These are phyloP conservation scores for Dissostichus mawsoni DNA, from an alignment of 2,113 vertebrate genomes.

Conservation along the genomic window DNA sequence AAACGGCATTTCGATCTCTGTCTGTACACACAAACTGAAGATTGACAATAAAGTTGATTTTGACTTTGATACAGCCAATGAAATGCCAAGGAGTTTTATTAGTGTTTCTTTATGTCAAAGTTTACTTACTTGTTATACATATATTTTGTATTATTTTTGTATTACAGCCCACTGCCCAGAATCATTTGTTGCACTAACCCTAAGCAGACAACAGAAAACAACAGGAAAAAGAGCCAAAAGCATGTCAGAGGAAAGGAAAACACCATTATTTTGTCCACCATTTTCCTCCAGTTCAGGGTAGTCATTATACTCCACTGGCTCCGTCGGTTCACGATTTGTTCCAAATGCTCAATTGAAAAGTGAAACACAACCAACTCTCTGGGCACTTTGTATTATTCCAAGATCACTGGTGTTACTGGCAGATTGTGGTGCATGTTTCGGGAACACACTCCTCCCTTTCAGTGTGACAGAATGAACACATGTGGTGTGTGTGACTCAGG, in stretches of 20 bases:
- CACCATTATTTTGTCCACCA: neutral
- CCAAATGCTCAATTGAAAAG: slow-evolving; percentile 2
- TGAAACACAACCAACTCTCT: slow-evolving; percentile 39
- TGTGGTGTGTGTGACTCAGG: slow-evolving; percentile 42
- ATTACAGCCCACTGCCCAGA: too few species aligned
- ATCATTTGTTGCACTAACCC: too few species aligned
- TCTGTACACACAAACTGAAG: too few species aligned
- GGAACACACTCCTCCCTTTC: slow-evolving; percentile 36
- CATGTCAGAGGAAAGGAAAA: slow-evolving; percentile 14
- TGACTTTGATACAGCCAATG: too few species aligned
- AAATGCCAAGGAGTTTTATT: too few species aligned
- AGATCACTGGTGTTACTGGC: neutral
- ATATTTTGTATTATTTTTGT: too few species aligned
- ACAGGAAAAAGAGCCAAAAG: neutral
- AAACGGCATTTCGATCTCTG: too few species aligned
- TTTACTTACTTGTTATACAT: too few species aligned
- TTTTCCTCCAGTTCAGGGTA: slow-evolving; percentile 34
- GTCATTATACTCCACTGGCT: slow-evolving; percentile 8
- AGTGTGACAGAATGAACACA: slow-evolving; percentile 36
- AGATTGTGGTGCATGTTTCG: slow-evolving; percentile 29
- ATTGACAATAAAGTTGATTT: too few species aligned
- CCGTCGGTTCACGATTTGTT: slow-evolving; percentile 15
- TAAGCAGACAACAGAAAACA: slow-evolving; percentile 2
- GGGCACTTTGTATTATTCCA: neutral
- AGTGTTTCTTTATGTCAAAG: too few species aligned